A percentile compares a stretch with the other conserved stretches of the same genome.
phyloP scores from a whole-genome alignment of 2,888 invertebrate genomes.

The Leptothorax acervorum region DNA sequence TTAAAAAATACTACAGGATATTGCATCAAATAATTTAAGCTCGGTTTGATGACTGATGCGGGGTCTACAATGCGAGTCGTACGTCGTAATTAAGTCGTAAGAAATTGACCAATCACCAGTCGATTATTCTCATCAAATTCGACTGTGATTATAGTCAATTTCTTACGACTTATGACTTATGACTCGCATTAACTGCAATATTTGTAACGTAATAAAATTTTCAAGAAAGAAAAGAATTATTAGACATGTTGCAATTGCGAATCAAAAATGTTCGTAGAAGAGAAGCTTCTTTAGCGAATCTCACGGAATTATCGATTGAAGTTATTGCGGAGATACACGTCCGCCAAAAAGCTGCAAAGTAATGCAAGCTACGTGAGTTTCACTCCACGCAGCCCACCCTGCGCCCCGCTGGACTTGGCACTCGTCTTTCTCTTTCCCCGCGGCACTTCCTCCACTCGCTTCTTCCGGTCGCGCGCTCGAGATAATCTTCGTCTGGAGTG shows the following conservation, averaged over 20 bases:
- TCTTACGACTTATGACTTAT: too few relatives aligned
- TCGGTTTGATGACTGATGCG: not conserved
- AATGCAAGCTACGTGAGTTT: slow-evolving; percentile 45
- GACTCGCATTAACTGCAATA: too few relatives aligned
- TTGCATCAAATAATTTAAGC: not conserved
- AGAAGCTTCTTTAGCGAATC: not conserved
- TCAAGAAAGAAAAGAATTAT: too few relatives aligned
- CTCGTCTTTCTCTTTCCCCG: slow-evolving; percentile 29
- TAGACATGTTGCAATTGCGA: not conserved
- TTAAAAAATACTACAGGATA: not conserved
- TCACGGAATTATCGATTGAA: slow-evolving; percentile 18
- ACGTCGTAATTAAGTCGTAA: too few relatives aligned
- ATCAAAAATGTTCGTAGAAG: not conserved
- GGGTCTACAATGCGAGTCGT: too few relatives aligned
- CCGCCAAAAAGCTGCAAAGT: slow-evolving; percentile 48
- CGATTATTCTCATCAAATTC: too few relatives aligned
- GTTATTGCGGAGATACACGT: slow-evolving; percentile 5
- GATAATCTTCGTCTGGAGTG: slow-evolving; percentile 44
- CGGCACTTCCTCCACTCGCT: slow-evolving; percentile 9
- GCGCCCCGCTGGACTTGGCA: slow-evolving; percentile 30
- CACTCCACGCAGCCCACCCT: not conserved
- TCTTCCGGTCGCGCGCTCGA: slow-evolving; percentile 29
- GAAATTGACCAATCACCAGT: too few relatives aligned
- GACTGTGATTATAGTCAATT: too few relatives aligned
- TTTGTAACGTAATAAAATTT: too few relatives aligned